Conservation (phyloP, 2,113 vertebrate species). For the Leucopsar rothschildi region DNA sequence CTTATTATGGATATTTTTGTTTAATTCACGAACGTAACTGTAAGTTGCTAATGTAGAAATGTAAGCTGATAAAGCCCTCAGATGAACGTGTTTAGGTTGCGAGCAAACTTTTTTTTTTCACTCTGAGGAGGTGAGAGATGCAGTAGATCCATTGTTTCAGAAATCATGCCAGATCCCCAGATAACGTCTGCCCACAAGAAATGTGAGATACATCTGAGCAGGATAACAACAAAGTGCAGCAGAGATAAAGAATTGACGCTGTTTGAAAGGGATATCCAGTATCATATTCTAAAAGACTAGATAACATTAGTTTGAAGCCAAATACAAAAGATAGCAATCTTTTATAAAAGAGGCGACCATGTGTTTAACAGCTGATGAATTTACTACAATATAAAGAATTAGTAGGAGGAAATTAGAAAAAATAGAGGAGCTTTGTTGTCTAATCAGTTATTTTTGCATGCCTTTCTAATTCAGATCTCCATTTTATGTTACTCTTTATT, state of each 20-base stretch:
- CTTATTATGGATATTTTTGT: background rate
- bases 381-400: background rate
- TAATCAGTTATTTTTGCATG: background rate
- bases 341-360: background rate
- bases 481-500: background rate
- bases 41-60: background rate
- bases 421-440: background rate
- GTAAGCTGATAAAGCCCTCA: background rate
- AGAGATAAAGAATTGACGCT: background rate
- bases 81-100: background rate
- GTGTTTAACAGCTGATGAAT: conserved; percentile 22
- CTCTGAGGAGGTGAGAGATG: background rate
- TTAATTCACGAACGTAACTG: background rate
- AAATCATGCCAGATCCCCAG: conserved; percentile 9
- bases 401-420: background rate
- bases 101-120: background rate
- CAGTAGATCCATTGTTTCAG: conserved; percentile 1
- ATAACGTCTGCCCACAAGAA: background rate
- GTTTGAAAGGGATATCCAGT: conserved; percentile 32
- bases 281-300: conserved; percentile 11
- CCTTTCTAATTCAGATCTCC: background rate
- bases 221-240: background rate
- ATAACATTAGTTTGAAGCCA: conserved; percentile 17
- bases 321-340: background rate
- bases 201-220: background rate